Percentiles rank a stretch among this genome's conserved stretches.
phyloP scores from a whole-genome alignment of 1,140 invertebrate species.

The Trichonephila inaurata region DNA sequence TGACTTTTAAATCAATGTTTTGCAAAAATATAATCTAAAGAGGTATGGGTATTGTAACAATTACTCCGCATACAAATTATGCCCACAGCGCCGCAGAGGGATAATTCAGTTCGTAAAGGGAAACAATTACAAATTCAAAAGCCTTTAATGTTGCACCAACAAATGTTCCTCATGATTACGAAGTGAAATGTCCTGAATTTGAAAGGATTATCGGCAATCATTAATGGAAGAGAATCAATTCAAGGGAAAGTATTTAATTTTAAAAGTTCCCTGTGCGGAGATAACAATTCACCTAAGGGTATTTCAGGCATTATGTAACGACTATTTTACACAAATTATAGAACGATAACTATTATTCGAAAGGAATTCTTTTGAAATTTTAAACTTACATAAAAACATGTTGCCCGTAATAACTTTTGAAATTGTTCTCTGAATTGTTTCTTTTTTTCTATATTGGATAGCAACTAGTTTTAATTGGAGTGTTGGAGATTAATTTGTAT shows the following conservation, averaged over 20 bases:
- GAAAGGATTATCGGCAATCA: neutral
- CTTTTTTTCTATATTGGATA: neutral
- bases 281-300: neutral
- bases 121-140: neutral
- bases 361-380: neutral
- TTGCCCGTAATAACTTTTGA: neutral
- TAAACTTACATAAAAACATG: neutral
- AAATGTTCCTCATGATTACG: neutral
- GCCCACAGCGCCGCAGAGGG: neutral
- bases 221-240: neutral
- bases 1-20: no score
- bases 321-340: neutral
- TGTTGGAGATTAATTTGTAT: neutral
- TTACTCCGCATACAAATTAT: neutral
- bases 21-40: no score
- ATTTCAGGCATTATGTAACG: neutral
- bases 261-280: neutral
- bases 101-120: neutral
- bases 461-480: neutral
- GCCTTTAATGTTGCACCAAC: neutral
- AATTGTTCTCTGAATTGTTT: neutral
- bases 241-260: neutral
- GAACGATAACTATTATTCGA: neutral
- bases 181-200: neutral
- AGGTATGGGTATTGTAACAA: no score